phyloP scores from a whole-genome alignment of 2,113 vertebrate genomes.

The Coptodon bakossiorum region DNA sequence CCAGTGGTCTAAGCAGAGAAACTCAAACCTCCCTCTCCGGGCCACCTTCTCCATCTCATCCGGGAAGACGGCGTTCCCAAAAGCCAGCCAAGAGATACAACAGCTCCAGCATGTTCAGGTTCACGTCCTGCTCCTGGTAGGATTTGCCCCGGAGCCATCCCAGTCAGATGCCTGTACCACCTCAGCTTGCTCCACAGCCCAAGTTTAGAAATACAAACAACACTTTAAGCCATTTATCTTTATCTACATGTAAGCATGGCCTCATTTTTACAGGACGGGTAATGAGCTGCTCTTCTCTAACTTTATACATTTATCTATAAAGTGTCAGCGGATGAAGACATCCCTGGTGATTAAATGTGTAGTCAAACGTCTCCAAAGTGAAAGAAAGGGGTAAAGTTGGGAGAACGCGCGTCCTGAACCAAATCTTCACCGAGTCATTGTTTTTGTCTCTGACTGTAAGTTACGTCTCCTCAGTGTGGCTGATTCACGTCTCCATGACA shows the following conservation, averaged over 20 bases:
- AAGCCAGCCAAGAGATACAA: rapidly evolving
- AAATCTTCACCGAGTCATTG: background rate
- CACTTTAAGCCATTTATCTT: background rate
- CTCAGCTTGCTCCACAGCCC: background rate
- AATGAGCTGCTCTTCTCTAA: rapidly evolving
- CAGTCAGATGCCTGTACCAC: background rate
- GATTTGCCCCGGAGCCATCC: rapidly evolving
- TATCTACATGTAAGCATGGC: background rate
- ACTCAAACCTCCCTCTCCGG: background rate
- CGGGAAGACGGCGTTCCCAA: rapidly evolving
- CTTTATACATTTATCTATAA: rapidly evolving
- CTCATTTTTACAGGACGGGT: rapidly evolving
- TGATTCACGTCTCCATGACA: background rate
- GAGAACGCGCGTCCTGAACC: rapidly evolving
- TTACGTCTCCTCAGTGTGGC: background rate
- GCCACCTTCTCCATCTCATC: background rate
- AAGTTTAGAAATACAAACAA: rapidly evolving
- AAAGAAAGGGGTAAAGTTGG: rapidly evolving
- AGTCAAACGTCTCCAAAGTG: rapidly evolving
- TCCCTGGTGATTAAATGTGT: rapidly evolving
- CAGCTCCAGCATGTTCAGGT: background rate
- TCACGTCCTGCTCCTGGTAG: background rate
- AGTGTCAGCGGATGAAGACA: rapidly evolving
- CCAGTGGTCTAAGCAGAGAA: background rate
- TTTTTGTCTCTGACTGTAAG: background rate